phyloP scores from a whole-genome alignment of 2,113 vertebrate genomes.

The Rhinoptilus africanus region DNA sequence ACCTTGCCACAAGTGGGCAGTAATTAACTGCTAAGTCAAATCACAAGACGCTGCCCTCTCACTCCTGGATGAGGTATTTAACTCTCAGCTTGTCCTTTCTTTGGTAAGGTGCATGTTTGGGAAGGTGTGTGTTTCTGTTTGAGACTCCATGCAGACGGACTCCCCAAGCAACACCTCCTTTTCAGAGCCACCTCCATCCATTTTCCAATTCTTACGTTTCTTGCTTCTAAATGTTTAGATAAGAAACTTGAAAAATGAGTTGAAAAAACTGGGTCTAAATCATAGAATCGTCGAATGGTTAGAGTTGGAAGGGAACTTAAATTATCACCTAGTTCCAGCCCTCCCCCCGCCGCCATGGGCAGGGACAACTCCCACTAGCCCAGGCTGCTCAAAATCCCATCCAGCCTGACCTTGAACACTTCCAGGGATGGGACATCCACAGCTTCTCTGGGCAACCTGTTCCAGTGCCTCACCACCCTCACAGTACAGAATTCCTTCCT shows the following conservation, averaged over 20 bases:
- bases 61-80: background rate
- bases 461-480: background rate
- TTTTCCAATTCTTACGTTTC: background rate
- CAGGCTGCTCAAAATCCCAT: background rate
- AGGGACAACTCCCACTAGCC: background rate
- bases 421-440: background rate
- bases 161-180: background rate
- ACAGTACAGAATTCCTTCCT: background rate
- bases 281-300: background rate
- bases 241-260: background rate
- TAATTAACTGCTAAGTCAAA: background rate
- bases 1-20: constrained; percentile 13
- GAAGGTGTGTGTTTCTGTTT: rapidly evolving
- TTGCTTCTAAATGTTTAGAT: background rate
- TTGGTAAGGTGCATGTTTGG: background rate
- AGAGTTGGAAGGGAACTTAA: background rate
- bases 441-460: background rate
- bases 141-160: background rate
- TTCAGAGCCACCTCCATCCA: background rate
- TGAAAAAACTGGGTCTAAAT: background rate
- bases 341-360: background rate
- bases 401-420: background rate
- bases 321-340: background rate
- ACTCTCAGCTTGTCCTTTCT: background rate
- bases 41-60: background rate